A percentile compares a stretch with the other conserved stretches of the same genome.
Conservation (phyloP, 2,888 invertebrate genomes). For the Microctonus brassicae region DNA sequence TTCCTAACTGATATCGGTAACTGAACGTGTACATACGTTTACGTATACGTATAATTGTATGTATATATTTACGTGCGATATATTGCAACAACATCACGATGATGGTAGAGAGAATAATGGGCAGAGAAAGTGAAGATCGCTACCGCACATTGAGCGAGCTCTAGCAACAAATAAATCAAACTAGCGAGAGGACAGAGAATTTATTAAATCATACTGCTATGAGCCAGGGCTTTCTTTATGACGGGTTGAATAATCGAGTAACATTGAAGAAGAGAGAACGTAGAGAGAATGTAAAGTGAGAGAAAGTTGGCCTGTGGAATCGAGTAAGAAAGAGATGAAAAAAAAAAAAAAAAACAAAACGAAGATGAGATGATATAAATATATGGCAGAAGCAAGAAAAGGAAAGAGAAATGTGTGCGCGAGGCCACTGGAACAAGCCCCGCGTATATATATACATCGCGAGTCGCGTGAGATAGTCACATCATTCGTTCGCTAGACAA, state of each 20-base stretch:
- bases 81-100: conserved; percentile 5
- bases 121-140: conserved; percentile 36
- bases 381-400: neutral
- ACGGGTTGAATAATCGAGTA: conserved; percentile 32
- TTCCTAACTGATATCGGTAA: neutral
- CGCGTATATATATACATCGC: conserved; percentile 13
- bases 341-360: conserved; percentile 4
- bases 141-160: conserved; percentile 25
- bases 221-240: conserved; percentile 30
- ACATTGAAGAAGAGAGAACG: conserved; percentile 12
- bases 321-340: conserved; percentile 1
- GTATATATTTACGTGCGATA: neutral
- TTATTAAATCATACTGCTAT: conserved; percentile 36
- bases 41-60: no score
- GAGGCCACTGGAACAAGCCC: conserved; percentile 11
- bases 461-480: conserved; percentile 63
- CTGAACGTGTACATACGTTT: no score
- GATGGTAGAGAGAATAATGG: conserved; percentile 11
- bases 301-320: neutral
- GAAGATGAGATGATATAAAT: neutral
- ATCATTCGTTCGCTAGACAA: conserved; percentile 62
- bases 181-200: conserved; percentile 30
- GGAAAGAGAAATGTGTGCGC: conserved; percentile 5
- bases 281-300: conserved; percentile 4
- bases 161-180: conserved; percentile 30